Base-by-base conservation (phyloP, 2,113 vertebrate species). In the Fukomys damarensis region DNA sequence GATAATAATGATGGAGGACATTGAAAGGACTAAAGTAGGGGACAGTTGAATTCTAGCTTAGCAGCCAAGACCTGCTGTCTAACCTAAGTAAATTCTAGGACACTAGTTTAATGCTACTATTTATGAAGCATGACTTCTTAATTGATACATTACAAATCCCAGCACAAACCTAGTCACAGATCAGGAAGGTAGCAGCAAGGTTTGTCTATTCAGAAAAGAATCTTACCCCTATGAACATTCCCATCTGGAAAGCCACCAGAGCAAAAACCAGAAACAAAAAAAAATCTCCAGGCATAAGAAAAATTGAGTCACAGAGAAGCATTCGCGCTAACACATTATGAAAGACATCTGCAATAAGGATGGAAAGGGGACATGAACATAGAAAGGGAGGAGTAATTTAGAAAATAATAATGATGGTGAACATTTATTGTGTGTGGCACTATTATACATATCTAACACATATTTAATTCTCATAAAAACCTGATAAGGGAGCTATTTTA, bases 251-350 rank as follows among this genome's bases (percentile, higher is more conserved):
- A 90, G 9, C 35, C 26, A 92, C 12, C 28, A 84, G 28, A 95
- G 83, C 56, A 80, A 93, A 95, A 94, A 52, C 14, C 28, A 86
- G 24, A 95, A 94, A 76, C 17, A 3, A 95, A 77, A 90, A 84
- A 72, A 22, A 49, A 49, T 49, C 20, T 86, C 26, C 28, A 89
- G 5, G n/a, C 2, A 63, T 20, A 86, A 89, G 49, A 43, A 77
- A 95, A 63, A 93, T 12, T 46, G 26, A 94, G 13, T 66, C 38
- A 80, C 1, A 68, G 3, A 86, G 12, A 86, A 54, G 19, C 10
- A 95, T 58, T 26, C 85, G 83, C 3, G 32, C 26, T 83, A 82
- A 92, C 43, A 14, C 11, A 52, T 86, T 85, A 65, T 96, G 54
- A 86, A 28, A 91, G 32, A 74, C 4, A 46, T 20, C 22, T 46